phyloP scores from a whole-genome alignment of 2,113 vertebrate species.

The Campylorhamphus procurvoides region DNA sequence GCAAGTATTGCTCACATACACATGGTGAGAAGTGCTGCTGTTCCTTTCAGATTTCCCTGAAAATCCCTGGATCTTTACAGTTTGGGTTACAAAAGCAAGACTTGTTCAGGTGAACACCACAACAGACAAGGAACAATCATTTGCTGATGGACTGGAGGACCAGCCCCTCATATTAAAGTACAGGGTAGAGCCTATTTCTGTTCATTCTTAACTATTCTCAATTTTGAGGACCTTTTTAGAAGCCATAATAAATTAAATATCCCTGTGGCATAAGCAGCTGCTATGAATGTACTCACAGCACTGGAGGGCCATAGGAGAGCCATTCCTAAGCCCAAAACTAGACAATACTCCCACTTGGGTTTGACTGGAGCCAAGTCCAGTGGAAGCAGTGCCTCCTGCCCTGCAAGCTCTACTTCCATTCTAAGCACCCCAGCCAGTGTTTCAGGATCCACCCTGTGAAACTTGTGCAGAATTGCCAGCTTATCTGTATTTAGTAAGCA shows the following conservation, averaged over 20 bases:
- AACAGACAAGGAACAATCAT: neutral
- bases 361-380: neutral
- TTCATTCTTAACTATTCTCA: neutral
- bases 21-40: neutral
- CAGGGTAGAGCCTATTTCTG: neutral
- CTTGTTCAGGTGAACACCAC: neutral
- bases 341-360: neutral
- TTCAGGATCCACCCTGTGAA: neutral
- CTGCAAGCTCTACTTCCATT: neutral
- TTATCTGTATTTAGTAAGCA: neutral
- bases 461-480: neutral
- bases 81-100: neutral
- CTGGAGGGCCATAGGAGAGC: neutral
- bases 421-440: neutral
- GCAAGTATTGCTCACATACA: neutral
- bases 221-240: neutral
- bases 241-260: neutral
- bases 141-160: neutral
- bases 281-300: neutral
- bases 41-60: neutral
- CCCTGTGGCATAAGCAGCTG: neutral
- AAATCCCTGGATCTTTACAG: neutral
- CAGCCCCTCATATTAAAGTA: neutral
- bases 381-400: neutral
- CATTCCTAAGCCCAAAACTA: neutral